These are phyloP conservation scores for Amyelois transitella DNA, from an alignment of 1,140 invertebrate genomes.

Conservation along the genomic window DNA sequence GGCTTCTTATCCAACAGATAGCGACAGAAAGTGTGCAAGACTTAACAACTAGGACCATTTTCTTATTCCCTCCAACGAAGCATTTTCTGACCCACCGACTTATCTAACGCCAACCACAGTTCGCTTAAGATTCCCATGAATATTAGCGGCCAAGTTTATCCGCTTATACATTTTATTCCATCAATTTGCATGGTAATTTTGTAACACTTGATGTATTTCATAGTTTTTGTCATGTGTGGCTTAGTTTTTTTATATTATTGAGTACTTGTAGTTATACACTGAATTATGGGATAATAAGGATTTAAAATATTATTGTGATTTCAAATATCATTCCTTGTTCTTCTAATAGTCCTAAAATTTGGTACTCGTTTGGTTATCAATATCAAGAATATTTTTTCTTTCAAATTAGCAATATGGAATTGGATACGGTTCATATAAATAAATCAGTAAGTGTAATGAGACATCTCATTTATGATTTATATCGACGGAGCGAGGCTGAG, in stretches of 20 bases:
- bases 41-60: slow-evolving; percentile 72
- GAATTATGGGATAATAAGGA: no score
- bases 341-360: no score
- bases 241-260: background rate
- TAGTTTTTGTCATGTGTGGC: background rate
- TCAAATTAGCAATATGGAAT: slow-evolving; percentile 3
- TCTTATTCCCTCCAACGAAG: slow-evolving; percentile 67
- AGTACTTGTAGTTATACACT: no score
- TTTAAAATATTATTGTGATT: no score
- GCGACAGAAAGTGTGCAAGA: slow-evolving; percentile 72
- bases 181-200: slow-evolving; percentile 13
- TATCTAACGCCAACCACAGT: slow-evolving; percentile 56
- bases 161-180: slow-evolving; percentile 36
- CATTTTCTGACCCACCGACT: slow-evolving; percentile 62
- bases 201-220: background rate
- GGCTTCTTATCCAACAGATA: slow-evolving; percentile 72
- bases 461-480: slow-evolving; percentile 68
- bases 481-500: slow-evolving; percentile 30
- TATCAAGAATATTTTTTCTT: slow-evolving; percentile 3
- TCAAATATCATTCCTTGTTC: no score
- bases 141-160: slow-evolving; percentile 41
- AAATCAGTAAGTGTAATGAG: slow-evolving; percentile 62
- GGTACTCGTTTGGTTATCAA: no score
- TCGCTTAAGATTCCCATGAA: slow-evolving; percentile 62
- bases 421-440: slow-evolving; percentile 19